Conservation (phyloP, 2,113 vertebrate species). For the Sapayoa aenigma region DNA sequence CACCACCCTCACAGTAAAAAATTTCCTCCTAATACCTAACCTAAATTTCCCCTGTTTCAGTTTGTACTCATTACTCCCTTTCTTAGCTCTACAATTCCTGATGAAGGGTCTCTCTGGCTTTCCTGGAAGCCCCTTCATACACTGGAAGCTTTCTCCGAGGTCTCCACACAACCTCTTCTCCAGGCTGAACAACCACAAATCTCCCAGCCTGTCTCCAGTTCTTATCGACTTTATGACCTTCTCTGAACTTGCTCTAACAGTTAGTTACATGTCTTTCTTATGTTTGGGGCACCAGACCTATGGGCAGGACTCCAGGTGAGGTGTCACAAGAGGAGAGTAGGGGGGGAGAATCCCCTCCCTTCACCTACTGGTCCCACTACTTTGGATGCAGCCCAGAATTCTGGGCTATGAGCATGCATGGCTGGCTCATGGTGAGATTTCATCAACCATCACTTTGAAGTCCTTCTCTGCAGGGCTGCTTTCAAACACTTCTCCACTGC, state of each 20-base stretch:
- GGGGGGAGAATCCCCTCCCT: background rate
- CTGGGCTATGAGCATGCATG: accelerated
- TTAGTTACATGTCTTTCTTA: background rate
- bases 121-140: background rate
- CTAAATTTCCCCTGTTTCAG: background rate
- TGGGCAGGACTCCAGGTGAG: background rate
- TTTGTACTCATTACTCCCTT: background rate
- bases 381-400: background rate
- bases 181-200: background rate
- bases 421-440: background rate
- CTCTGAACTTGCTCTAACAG: background rate
- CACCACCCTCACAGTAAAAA: background rate
- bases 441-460: background rate
- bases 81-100: background rate
- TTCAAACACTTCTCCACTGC: background rate
- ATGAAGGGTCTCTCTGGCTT: background rate
- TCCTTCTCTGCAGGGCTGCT: background rate
- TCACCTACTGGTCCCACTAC: background rate
- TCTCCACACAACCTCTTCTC: background rate
- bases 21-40: background rate
- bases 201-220: background rate
- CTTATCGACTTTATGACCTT: background rate
- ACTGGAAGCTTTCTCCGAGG: background rate
- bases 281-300: background rate
- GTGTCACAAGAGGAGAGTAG: background rate